Evolutionary conservation across 1,140 invertebrate species (phyloP).

Genomic region (Maniola jurtina): DNA sequence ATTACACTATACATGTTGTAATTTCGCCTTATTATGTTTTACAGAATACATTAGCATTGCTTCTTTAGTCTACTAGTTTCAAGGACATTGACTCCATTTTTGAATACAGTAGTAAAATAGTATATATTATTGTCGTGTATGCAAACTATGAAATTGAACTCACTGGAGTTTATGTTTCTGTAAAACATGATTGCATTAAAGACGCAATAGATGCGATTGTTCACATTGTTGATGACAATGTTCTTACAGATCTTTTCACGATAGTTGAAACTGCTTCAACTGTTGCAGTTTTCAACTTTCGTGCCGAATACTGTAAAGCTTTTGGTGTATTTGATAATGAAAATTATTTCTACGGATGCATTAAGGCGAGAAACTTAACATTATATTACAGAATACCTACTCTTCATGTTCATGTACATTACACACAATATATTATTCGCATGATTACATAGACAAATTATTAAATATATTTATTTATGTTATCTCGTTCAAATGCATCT

Average conservation of each 20-base stretch:
- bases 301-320: slow-evolving; percentile 27
- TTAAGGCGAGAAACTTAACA: slow-evolving; percentile 25
- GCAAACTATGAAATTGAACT: not conserved
- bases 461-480: not conserved
- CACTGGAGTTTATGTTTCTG: not conserved
- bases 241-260: not conserved
- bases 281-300: slow-evolving; percentile 7
- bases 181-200: not conserved
- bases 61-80: not conserved
- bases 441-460: slow-evolving; percentile 19
- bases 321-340: slow-evolving; percentile 47
- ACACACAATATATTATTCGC: slow-evolving; percentile 11
- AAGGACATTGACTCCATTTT: too few relatives aligned
- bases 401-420: not conserved
- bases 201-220: not conserved
- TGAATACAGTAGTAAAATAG: not conserved
- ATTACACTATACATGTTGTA: slow-evolving; percentile 35
- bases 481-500: slow-evolving; percentile 29
- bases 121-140: not conserved
- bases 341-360: slow-evolving; percentile 25
- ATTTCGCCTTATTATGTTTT: slow-evolving; percentile 32
- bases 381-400: slow-evolving; percentile 11
- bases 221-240: not conserved
- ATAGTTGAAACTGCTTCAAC: slow-evolving; percentile 35
- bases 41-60: slow-evolving; percentile 21